phyloP scores from a whole-genome alignment of 2,113 vertebrate species.

The Myrmophylax atrothorax region DNA sequence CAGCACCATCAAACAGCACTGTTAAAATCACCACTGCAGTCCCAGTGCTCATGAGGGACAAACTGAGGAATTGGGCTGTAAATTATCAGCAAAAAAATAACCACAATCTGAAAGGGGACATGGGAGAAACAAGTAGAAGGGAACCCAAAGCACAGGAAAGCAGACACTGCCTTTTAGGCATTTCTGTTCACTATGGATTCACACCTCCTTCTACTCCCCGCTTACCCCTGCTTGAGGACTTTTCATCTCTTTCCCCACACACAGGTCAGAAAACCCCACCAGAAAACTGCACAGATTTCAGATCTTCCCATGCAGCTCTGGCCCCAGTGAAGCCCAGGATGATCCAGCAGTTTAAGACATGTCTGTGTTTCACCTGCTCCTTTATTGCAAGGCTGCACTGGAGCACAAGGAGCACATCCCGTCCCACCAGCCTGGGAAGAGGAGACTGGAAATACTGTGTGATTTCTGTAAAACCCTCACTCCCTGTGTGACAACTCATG shows the following conservation, averaged over 20 bases:
- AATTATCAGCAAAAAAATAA: neutral
- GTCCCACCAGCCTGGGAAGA: neutral
- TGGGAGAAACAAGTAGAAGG: neutral
- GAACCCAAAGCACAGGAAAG: neutral
- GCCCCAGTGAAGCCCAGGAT: neutral
- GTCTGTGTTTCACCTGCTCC: slow-evolving; percentile 9
- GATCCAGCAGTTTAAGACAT: neutral
- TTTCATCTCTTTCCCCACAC: neutral
- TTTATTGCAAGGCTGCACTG: neutral
- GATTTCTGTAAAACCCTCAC: neutral
- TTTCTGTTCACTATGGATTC: neutral
- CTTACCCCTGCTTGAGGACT: neutral
- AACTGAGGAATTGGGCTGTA: neutral
- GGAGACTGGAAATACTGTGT: neutral
- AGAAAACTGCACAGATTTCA: neutral
- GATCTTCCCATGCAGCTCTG: neutral
- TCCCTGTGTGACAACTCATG: neutral
- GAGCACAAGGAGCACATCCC: neutral
- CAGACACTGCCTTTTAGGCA: neutral
- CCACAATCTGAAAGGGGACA: neutral
- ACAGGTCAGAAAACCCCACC: neutral
- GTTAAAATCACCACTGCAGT: neutral
- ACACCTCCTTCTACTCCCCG: neutral
- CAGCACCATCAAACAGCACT: neutral
- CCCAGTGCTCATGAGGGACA: neutral